Base-by-base conservation (phyloP, 1,140 invertebrate genomes). In the Solenopsis fugax region DNA sequence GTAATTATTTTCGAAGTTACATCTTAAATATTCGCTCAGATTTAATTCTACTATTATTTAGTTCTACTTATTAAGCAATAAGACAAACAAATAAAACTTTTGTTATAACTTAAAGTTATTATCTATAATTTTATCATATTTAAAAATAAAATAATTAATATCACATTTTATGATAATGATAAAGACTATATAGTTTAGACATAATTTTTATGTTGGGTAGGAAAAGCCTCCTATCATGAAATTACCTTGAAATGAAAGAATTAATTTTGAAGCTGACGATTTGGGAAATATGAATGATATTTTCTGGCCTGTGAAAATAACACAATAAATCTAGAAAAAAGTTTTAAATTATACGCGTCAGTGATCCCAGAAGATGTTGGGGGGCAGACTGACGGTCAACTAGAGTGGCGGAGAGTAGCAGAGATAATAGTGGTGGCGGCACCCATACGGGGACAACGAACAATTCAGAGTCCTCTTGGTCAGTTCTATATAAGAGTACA, bases 401-500 rank as follows among this genome's bases (percentile, higher is more conserved):
- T 16, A 45, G n/a, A 50, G 29, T 58, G 41, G 48, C 64, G 71
- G 72, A 89, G 29, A 88, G 69, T 54, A 56, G 52, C 54, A 54
- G 62, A 76, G 50, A 34, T 78, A 69, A 76, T 75, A 58, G 76
- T 73, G 52, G 58, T 65, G 69, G 75, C 52, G 56, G 56, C 18
- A n/a, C 2, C 0, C n/a, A n/a, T 56, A 89, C 81, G 67, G 85
- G 87, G 86, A 91, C 90, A 92, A 93, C 89, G 90, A 93, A 93
- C 92, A 93, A 94, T 93, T 92, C 93, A 93, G 91, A 92, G 91
- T 93, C 90, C 92, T 92, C 91, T 75, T 92, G 88, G 91, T 88
- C 88, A 90, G 91, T 88, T 92, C 92, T 86, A 93, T 94, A 94
- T 94, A 94, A 94, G 93, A 94, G 93, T 91, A 92, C 89, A 82